Percentiles rank a stretch among this genome's conserved stretches.
Evolutionary conservation across 2,113 vertebrate genomes (phyloP).

Genomic region (Grammomys dolichurus): DNA sequence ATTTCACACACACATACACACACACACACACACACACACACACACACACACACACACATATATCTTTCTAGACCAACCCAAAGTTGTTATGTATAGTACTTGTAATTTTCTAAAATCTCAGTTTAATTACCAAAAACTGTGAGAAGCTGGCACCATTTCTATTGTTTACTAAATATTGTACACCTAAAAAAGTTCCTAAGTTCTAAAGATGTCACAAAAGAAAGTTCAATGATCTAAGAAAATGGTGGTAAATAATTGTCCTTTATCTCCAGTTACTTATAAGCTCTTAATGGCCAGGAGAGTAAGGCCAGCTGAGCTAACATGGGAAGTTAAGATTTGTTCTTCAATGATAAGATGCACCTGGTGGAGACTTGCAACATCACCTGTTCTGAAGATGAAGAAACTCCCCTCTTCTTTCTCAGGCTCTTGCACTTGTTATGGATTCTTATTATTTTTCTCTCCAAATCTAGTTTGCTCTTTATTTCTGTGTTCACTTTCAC

Average conservation of each 20-base stretch:
- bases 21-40: no score
- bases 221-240: background rate
- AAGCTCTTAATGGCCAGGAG: background rate
- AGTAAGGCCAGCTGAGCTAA: background rate
- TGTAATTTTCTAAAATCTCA: background rate
- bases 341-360: background rate
- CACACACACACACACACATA: no score
- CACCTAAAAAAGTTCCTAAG: background rate
- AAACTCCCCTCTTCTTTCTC: background rate
- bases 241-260: background rate
- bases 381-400: background rate
- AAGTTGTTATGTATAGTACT: background rate
- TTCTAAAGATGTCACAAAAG: background rate
- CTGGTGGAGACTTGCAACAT: background rate
- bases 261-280: background rate
- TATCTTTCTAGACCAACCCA: background rate
- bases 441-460: background rate
- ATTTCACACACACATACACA: no score
- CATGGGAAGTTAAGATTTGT: background rate
- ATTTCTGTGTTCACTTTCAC: constrained; percentile 1
- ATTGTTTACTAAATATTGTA: background rate
- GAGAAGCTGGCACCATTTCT: background rate
- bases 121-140: background rate
- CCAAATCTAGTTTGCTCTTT: background rate
- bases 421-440: background rate